Conservation (phyloP, 2,113 vertebrate species). For the Plecotus auritus region DNA sequence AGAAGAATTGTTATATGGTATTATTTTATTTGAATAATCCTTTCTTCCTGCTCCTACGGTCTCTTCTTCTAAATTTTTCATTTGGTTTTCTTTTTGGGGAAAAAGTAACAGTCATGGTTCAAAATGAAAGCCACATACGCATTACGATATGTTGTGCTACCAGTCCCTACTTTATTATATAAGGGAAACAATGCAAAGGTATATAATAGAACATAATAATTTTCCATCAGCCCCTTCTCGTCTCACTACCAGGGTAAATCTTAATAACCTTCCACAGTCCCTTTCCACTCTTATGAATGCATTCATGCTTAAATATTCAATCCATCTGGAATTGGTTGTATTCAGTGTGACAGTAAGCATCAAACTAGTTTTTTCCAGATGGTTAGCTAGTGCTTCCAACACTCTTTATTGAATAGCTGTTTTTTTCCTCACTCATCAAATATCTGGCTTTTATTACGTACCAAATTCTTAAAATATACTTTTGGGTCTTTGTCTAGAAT, state of each 20-base stretch:
- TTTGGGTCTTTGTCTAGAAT: background rate
- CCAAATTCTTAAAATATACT: background rate
- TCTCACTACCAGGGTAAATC: background rate
- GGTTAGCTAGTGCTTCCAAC: constrained; percentile 9
- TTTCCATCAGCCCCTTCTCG: background rate
- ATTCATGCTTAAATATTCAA: constrained; percentile 5
- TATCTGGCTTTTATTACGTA: constrained; percentile 31
- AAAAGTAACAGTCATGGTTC: background rate
- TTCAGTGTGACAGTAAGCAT: background rate
- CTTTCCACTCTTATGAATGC: background rate
- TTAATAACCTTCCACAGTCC: background rate
- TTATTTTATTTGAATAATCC: background rate
- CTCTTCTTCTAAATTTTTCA: background rate
- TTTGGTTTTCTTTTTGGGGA: background rate
- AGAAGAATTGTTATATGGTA: background rate
- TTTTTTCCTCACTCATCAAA: background rate
- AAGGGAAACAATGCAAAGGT: background rate
- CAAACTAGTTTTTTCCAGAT: constrained; percentile 24
- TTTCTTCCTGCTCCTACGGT: background rate
- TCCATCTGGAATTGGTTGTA: constrained; percentile 31
- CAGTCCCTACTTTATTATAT: background rate
- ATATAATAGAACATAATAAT: background rate
- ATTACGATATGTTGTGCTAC: background rate
- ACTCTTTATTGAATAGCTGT: background rate
- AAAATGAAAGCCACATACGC: background rate